Conservation (phyloP, 64 coral and sea anemone species). For the Actinia tenebrosa region DNA sequence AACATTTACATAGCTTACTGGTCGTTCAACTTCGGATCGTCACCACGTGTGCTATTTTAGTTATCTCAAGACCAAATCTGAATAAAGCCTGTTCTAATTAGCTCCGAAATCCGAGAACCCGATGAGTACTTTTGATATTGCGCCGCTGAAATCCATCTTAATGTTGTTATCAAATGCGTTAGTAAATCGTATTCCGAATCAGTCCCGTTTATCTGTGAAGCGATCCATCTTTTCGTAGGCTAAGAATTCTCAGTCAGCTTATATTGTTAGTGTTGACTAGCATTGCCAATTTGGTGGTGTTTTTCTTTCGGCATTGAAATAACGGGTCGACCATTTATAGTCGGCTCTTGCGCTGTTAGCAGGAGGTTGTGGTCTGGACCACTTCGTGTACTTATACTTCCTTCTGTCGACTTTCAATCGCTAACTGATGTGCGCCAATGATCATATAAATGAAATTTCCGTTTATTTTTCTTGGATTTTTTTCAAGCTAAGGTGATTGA, state of each 20-base stretch:
- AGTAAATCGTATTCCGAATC: not conserved
- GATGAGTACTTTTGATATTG: not conserved
- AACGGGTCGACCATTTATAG: not conserved
- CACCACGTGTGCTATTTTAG: not conserved
- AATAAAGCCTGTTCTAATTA: conserved; percentile 7
- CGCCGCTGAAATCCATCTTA: not conserved
- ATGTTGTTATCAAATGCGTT: not conserved
- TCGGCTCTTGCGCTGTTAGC: not conserved
- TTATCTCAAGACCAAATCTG: conserved; percentile 2
- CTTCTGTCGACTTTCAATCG: not conserved
- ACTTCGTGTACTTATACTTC: not conserved
- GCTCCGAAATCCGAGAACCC: not conserved
- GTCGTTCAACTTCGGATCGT: not conserved
- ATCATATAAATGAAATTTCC: not conserved
- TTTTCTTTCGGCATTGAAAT: not conserved
- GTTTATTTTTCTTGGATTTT: not conserved
- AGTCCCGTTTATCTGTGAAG: not conserved
- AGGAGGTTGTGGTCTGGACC: not conserved
- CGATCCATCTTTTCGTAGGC: not conserved
- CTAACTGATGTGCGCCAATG: not conserved
- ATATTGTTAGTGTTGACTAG: not conserved
- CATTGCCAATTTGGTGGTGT: not conserved
- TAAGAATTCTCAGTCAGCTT: not conserved
- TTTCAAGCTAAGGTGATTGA: not conserved
- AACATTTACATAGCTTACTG: not conserved